Base-by-base conservation (phyloP, 2,113 vertebrate species). In the Empidonax alnorum region DNA sequence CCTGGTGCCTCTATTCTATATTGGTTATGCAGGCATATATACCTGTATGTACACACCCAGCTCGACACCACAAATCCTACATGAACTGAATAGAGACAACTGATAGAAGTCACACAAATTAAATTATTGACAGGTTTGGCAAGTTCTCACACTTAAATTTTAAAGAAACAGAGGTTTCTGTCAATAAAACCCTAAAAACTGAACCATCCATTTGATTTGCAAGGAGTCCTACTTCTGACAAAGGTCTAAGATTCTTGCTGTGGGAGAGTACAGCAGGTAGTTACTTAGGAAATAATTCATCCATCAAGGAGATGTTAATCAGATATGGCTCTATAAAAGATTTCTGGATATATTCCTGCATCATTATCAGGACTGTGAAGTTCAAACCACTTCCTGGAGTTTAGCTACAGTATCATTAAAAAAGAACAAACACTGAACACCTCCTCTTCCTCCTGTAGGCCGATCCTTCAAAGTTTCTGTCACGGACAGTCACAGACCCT, bases 11-110 rank as follows among this genome's bases (percentile, higher is more conserved):
- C 58, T 86, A 6, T 35, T 77, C 80, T 28, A 5, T 67, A 41
- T 37, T 41, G 66, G 30, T 25, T 39, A 63, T 0, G 0, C 7
- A 19, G 8, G 17, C 24, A 27, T 5, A 69, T 13, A 17, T 35
- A 59, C 24, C 14, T 67, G 28, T 49, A 59, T 0, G 2, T 44
- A 75, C 30, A 46, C 12, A 73, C 27, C 37, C 37, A 46, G 22
- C 17, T 46, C 31, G n/a, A 61, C 31, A 90, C 19, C 12, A 72
- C 37, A 82, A 81, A 67, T 37, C 30, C 28, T 67, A 0, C 1
- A 35, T 3, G 19, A 91, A 49, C 18, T 63, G 28, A 81, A 72
- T 4, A 55, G 9, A 86, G n/a, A 50, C 39, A 25, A 37, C 9
- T 49, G 46, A 56, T 0, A 65, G 33, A 88, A 85, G n/a, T 10